Base-by-base conservation (phyloP, 2,113 vertebrate genomes). In the Platycercus adscitus region DNA sequence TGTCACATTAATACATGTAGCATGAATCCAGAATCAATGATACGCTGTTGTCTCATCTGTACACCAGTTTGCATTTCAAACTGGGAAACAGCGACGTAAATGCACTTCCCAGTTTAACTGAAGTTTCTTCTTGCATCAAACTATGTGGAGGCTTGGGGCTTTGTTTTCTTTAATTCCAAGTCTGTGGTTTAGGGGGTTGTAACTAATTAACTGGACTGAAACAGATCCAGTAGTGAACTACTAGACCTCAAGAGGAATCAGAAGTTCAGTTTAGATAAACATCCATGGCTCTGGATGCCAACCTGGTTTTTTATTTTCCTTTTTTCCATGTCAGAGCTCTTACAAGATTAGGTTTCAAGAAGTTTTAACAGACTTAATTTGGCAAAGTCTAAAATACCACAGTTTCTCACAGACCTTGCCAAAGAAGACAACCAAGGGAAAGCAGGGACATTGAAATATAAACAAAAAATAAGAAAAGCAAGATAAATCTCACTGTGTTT, bases 131-230 rank as follows among this genome's bases (percentile, higher is more conserved):
- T 90, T 84, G 33, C 24, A 63, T 82, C 66, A 87, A 91, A 92
- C 89, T 87, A 93, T 50, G 65, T 0, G 0, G 69, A 92, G 61
- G 79, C 77, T 92, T 75, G 41, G 33, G 56, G 82, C 41, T 88
- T 93, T 94, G 88, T 88, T 91, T 88, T 88, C 69, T 92, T 86
- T 89, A 95, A 94, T 92, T 93, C 88, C 49, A 84, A 88, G 16
- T 69, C 61, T 91, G 69, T 86, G 65, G 83, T 86, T 96, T 79
- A 95, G 71, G 83, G 88, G 81, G 86, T 97, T 73, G 80, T 97
- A 96, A 92, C 92, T 92, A 92, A 95, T 96, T 91, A 97, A 96
- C 93, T 91, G 86, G 86, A 92, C 65, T 66, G 89, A 95, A 95
- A 94, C 55, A 84, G 81, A 96, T 92, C 96, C 91, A 82, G 88